These are phyloP conservation scores for Drosophila setosimentum DNA, from an alignment of 2,888 invertebrate species.

Conservation along the genomic window DNA sequence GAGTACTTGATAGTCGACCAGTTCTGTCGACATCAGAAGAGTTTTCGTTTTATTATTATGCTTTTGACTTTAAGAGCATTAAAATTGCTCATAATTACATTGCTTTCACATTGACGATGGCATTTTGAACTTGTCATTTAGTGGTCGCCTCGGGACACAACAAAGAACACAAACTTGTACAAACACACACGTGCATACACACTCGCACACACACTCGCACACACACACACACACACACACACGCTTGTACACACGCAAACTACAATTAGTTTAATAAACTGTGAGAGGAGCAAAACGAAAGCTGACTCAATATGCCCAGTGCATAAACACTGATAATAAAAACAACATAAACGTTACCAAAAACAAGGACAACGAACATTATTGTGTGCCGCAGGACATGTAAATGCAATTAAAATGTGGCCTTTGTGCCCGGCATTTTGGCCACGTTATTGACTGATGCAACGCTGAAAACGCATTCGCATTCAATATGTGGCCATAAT, in stretches of 20 bases:
- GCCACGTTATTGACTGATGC: slow-evolving; percentile 59
- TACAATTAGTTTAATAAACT: slow-evolving; percentile 75
- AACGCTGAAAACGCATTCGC: slow-evolving; percentile 47
- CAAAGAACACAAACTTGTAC: slow-evolving; percentile 55
- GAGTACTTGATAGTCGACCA: slow-evolving; percentile 12
- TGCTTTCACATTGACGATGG: slow-evolving; percentile 53
- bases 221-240: slow-evolving; percentile 6
- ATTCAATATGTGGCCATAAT: slow-evolving; percentile 51
- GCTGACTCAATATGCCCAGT: slow-evolving; percentile 42
- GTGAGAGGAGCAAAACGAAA: slow-evolving; percentile 61
- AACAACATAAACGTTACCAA: slow-evolving; percentile 44
- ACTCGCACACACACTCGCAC: slow-evolving; percentile 12
- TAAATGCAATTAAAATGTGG: slow-evolving; percentile 78
- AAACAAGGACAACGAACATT: slow-evolving; percentile 17
- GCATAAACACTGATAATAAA: slow-evolving; percentile 58
- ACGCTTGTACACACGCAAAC: slow-evolving; percentile 3
- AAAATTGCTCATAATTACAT: slow-evolving; percentile 75
- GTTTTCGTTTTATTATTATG: slow-evolving; percentile 26
- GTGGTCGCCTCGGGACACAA: slow-evolving; percentile 60
- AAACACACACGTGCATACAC: slow-evolving; percentile 25
- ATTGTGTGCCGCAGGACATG: slow-evolving; percentile 71
- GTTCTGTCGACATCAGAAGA: not conserved
- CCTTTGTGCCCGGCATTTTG: slow-evolving; percentile 49
- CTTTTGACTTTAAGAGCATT: slow-evolving; percentile 72
- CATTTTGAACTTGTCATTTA: slow-evolving; percentile 75